Base-by-base conservation (phyloP, 1,140 invertebrate species). In the Medauroidea extradentata region DNA sequence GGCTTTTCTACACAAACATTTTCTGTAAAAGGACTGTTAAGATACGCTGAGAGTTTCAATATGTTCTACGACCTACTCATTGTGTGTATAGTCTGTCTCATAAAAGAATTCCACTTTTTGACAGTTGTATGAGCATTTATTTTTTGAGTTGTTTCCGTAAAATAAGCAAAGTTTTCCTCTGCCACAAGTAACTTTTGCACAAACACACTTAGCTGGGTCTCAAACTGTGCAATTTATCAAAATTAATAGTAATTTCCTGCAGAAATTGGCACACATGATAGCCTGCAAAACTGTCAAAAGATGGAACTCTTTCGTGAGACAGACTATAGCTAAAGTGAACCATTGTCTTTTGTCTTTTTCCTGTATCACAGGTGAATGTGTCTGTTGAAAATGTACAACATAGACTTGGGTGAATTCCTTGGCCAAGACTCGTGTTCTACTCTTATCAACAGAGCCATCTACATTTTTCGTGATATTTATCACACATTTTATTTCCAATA, bases 401-500 rank as follows among this genome's bases (percentile, higher is more conserved):
- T 53, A 42, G 18, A 50, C 59, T 52, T 73, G 71, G 8, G n/a
- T 59, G 48, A 61, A 74, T 8, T 69, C 70, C 53, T 66, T 68
- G 8, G 65, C 65, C 1, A 73, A 63, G 21, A 73, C 52, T 11
- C 70, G 21, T 4, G 70, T 66, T 56, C 69, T 73, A 13, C 52
- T 57, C 11, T 62, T 53, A 21, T 68, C 65, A 9, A 70, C 51
- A 2, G 42, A 14, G 16, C 71, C 66, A 34, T 70, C 52, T 5
- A 44, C n/a, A 41, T 54, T 49, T 19, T 43, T 43, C 48, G 73
- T 73, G 14, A 68, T 65, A 53, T 64, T 70, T 8, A 68, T 69
- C 16, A 75, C 71, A 69, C 70, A 74, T 62, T 68, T 65, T 60
- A 60, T 64, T 19, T 67, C 66, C 21, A 73, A 59, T 59, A 68